These are phyloP conservation scores for Poecile atricapillus DNA, from an alignment of 2,113 vertebrate species.

Conservation along the genomic window DNA sequence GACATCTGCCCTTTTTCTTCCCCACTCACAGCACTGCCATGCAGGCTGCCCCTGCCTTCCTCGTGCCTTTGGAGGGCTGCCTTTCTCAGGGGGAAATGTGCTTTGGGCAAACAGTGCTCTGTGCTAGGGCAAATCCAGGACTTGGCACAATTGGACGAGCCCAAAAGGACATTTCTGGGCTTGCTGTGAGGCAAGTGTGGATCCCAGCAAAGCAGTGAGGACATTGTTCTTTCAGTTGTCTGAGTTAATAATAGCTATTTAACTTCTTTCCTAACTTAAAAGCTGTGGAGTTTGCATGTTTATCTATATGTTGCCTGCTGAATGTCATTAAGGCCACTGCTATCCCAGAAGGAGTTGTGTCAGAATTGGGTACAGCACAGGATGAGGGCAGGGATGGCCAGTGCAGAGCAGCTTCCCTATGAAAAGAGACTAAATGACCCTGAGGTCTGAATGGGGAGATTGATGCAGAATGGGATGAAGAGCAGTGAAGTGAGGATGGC, in stretches of 20 bases:
- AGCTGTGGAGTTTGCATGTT: neutral
- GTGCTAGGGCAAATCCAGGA: neutral
- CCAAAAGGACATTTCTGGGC: neutral
- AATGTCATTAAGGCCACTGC: neutral
- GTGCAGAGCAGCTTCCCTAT: neutral
- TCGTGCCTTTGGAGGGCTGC: fast-evolving
- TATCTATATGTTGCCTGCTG: neutral
- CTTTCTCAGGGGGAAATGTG: fast-evolving
- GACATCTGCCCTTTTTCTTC: neutral
- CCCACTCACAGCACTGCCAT: neutral
- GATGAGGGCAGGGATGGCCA: neutral
- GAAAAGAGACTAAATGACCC: neutral
- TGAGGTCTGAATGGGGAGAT: neutral
- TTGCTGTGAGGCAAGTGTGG: neutral
- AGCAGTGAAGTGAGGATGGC: neutral
- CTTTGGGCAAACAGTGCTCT: neutral
- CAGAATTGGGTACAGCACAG: neutral
- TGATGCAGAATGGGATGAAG: neutral
- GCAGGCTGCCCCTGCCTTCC: neutral
- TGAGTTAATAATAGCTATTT: neutral
- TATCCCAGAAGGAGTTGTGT: neutral
- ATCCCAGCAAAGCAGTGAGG: neutral
- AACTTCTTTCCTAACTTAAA: neutral
- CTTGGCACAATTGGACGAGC: neutral
- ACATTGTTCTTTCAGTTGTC: neutral